Base-by-base conservation (phyloP, 2,113 vertebrate species). In the Amphiprion percula region DNA sequence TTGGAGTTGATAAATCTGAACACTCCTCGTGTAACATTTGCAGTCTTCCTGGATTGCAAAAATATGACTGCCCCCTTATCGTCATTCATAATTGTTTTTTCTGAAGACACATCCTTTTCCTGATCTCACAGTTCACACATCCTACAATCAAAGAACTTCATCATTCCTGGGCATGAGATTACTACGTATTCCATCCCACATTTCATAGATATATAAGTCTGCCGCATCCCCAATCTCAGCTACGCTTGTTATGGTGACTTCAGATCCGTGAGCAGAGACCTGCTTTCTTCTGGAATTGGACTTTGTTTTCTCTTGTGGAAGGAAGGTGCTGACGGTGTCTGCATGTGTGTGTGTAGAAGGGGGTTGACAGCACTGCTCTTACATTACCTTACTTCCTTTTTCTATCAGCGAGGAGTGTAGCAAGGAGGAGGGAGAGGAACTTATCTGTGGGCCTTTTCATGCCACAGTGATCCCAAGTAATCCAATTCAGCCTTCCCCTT, bases 381-480 rank as follows among this genome's bases (percentile, higher is more conserved):
- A 90, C 85, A 88, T 85, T 88, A 89, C 88, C 80, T 89, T 80
- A 80, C 84, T 85, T 90, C 86, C 87, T 84, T 54, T 84, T 82
- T 76, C 87, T 83, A 78, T 83, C 87, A 91, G 80, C 17, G 11
- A 60, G 30, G 56, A 86, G 65, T 77, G 77, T 68, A 77, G 86
- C 64, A 73, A 55, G 60, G 83, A 78, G 79, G 80, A 79, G 85
- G 83, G 86, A 61, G 80, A 82, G 88, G 87, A 88, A 87, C 83
- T 87, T 89, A 91, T 93, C 87, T 86, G 83, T 79, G 82, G 84
- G 88, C 88, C 74, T 93, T 91, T 91, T 92, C 92, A 93, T 87
- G 92, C 86, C 91, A 91, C 88, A 90, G 82, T 87, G 93, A 93
- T 90, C 90, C 83, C 78, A 82, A 91, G 89, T 92, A 93, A 93